phyloP scores from a whole-genome alignment of 2,113 vertebrate species.

The Enhydra lutris region DNA sequence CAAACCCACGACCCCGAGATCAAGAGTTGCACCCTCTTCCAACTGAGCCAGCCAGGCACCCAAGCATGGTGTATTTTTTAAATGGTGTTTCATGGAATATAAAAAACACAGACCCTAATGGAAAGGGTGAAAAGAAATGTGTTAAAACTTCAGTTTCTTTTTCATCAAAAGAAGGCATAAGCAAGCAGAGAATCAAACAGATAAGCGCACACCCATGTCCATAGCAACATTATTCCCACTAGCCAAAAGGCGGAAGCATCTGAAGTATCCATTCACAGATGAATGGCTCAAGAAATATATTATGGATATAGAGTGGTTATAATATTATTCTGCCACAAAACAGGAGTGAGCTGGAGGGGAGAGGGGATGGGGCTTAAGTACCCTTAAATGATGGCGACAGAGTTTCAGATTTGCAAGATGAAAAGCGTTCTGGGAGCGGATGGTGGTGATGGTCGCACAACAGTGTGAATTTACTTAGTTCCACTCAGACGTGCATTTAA shows the following conservation, averaged over 20 bases:
- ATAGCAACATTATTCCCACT: neutral
- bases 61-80: neutral
- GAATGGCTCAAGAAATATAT: neutral
- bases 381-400: neutral
- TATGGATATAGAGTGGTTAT: rapidly evolving
- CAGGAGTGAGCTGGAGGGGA: neutral
- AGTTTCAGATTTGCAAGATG: neutral
- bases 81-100: neutral
- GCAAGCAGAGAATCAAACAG: neutral
- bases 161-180: neutral
- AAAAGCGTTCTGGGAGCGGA: neutral
- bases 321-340: neutral
- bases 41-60: neutral
- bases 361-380: neutral
- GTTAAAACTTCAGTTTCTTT: neutral
- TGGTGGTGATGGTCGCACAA: neutral
- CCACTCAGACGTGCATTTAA: neutral
- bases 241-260: neutral
- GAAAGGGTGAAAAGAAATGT: neutral
- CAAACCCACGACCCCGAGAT: neutral
- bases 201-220: neutral
- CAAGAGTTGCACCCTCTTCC: neutral
- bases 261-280: neutral
- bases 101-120: neutral
- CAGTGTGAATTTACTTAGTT: neutral